These are phyloP conservation scores for Brotula barbata DNA, from an alignment of 2,797 vertebrate genomes.

Conservation along the genomic window DNA sequence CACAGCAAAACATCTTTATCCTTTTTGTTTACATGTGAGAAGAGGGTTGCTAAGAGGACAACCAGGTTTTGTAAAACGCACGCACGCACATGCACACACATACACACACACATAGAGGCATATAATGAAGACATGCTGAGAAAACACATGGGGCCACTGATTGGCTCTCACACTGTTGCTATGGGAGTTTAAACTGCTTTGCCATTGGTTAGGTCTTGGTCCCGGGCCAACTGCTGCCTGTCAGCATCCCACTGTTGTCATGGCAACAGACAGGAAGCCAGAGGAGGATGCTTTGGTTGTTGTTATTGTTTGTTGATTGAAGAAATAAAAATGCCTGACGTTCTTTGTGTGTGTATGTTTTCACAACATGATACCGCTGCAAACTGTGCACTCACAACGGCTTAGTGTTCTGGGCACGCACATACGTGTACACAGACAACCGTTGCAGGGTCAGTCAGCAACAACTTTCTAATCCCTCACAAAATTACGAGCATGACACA, in stretches of 20 bases:
- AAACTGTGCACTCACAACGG: constrained; percentile 37
- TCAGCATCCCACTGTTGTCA: constrained; percentile 65
- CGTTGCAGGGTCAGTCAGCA: constrained; percentile 19
- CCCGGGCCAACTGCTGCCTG: constrained; percentile 27
- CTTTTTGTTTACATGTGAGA: not conserved
- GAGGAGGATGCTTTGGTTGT: constrained; percentile 34
- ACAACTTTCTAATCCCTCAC: constrained; percentile 52
- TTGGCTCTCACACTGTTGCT: constrained; percentile 80
- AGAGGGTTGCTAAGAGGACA: constrained; percentile 2
- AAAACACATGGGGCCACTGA: constrained; percentile 45
- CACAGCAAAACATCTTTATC: not conserved
- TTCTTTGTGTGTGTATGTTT: not conserved
- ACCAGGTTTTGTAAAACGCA: not conserved
- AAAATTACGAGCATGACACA: constrained; percentile 26
- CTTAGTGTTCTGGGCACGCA: constrained; percentile 32
- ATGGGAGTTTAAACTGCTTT: constrained; percentile 66
- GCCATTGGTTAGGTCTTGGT: constrained; percentile 62
- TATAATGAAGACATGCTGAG: constrained; percentile 9
- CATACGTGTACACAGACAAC: constrained; percentile 12
- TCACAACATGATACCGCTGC: constrained; percentile 43
- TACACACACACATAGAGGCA: not conserved
- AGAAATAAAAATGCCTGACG: constrained; percentile 7
- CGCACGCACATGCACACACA: constrained; percentile 4
- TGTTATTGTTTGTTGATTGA: constrained; percentile 27
- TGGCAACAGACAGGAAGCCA: constrained; percentile 77